Evolutionary conservation across 1,140 invertebrate genomes (phyloP).

Genomic region (Tigriopus japonicus): DNA sequence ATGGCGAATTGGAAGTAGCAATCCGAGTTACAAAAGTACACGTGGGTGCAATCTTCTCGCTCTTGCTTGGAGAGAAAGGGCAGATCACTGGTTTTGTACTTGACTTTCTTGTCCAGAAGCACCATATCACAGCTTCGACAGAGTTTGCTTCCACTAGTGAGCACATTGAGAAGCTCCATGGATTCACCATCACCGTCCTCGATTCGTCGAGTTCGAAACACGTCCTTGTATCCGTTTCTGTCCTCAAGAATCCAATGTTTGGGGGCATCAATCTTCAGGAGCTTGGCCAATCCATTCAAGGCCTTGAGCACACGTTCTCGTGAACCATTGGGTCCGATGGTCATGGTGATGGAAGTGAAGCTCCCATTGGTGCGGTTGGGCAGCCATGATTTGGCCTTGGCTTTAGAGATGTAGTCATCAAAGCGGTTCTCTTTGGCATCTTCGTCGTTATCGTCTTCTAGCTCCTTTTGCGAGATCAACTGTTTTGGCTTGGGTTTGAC

Average conservation of each 20-base stretch:
- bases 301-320: slow-evolving; percentile 26
- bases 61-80: slow-evolving; percentile 25
- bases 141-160: slow-evolving; percentile 65
- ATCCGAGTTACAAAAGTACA: slow-evolving; percentile 18
- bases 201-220: slow-evolving; percentile 11
- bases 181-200: slow-evolving; percentile 11
- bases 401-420: neutral
- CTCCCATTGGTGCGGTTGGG: neutral
- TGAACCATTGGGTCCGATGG: neutral
- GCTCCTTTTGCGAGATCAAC: slow-evolving; percentile 9
- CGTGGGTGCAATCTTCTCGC: slow-evolving; percentile 24
- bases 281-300: slow-evolving; percentile 29
- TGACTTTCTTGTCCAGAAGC: slow-evolving; percentile 49
- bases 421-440: slow-evolving; percentile 18
- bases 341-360: slow-evolving; percentile 6
- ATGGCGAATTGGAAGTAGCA: slow-evolving; percentile 19
- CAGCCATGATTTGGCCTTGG: slow-evolving; percentile 5
- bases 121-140: slow-evolving; percentile 79
- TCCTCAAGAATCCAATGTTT: slow-evolving; percentile 29
- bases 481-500: slow-evolving; percentile 16
- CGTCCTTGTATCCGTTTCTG: slow-evolving; percentile 7
- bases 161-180: slow-evolving; percentile 66
- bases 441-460: slow-evolving; percentile 18
- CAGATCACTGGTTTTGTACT: slow-evolving; percentile 16
- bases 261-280: slow-evolving; percentile 8